Evolutionary conservation across 2,113 vertebrate species (phyloP), one percentile per base, ranked within the genome.

Genomic region (Fukomys damarensis): DNA sequence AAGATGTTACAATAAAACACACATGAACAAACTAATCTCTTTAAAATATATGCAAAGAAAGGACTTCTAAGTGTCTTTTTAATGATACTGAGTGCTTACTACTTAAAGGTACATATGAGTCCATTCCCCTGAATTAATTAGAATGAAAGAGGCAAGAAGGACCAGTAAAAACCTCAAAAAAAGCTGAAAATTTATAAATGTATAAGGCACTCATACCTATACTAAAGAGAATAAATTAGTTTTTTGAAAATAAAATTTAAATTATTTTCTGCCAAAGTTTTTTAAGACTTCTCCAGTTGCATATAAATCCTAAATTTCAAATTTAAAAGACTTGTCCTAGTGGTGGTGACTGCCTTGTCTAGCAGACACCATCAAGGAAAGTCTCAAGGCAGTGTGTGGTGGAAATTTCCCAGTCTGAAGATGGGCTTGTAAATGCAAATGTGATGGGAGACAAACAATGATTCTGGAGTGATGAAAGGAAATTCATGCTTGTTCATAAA

Each of bases 131-230:
- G 14, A 52, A 41, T 38, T 77, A 56, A 54, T 30, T 8, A 61
- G 54, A n/a, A 95, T 26, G 65, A 80, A 28, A 88, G 38, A 84
- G 70, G 88, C 20, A 49, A 68, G 13, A 76, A 79, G 77, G 86
- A 70, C 59, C 72, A 54, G 81, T 28, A 66, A 14, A 65, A 96
- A 86, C n/a, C 41, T 12, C 80, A 83, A 89, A 93, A 74, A 95
- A 95, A 41, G 17, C 2, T 56, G 63, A 81, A 52, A 46, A 49
- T 38, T 52, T 61, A 46, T n/a, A 80, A 85, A 19, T 70, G 30
- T 35, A 35, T 72, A 10, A 61, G 68, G 84, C 46, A 58, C 24
- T 89, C 52, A 43, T 3, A 77, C 19, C 46, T 79, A 26, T 3
- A 52, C 54, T 72, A 80, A 85, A 93, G 10, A 13, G n/a, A 94